phyloP scores from a whole-genome alignment of 1,140 invertebrate species.

The Apis dorsata region DNA sequence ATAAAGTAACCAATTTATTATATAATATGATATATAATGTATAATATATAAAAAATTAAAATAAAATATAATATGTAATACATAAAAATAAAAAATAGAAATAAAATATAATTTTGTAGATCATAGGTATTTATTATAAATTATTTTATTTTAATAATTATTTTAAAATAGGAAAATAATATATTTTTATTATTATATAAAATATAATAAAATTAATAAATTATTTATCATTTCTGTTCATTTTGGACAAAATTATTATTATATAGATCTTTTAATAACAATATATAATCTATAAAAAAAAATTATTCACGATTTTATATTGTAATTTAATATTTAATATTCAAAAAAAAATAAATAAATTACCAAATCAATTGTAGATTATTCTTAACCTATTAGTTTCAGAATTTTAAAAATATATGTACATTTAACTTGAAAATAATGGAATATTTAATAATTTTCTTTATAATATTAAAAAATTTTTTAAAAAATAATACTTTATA shows the following conservation, averaged over 20 bases:
- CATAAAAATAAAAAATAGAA: neutral
- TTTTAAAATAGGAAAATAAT: neutral
- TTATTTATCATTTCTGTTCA: neutral
- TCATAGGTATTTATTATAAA: neutral
- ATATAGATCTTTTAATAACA: neutral
- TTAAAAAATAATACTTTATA: neutral
- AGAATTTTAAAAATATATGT: constrained; percentile 4
- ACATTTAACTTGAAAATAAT: neutral
- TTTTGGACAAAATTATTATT: neutral
- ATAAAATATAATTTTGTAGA: constrained; percentile 8
- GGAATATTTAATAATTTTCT: neutral
- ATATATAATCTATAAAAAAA: neutral
- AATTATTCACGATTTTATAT: neutral
- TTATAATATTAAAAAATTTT: neutral
- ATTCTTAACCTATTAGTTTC: neutral
- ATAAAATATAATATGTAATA: no score
- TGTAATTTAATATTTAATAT: neutral
- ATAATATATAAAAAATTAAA: neutral
- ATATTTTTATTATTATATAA: neutral
- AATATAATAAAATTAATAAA: neutral
- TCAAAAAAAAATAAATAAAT: neutral
- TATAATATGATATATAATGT: neutral
- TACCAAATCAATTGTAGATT: neutral
- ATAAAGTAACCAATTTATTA: neutral
- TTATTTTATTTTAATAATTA: no score